Base-by-base conservation (phyloP, 2,113 vertebrate genomes). In the Gadus chalcogrammus region DNA sequence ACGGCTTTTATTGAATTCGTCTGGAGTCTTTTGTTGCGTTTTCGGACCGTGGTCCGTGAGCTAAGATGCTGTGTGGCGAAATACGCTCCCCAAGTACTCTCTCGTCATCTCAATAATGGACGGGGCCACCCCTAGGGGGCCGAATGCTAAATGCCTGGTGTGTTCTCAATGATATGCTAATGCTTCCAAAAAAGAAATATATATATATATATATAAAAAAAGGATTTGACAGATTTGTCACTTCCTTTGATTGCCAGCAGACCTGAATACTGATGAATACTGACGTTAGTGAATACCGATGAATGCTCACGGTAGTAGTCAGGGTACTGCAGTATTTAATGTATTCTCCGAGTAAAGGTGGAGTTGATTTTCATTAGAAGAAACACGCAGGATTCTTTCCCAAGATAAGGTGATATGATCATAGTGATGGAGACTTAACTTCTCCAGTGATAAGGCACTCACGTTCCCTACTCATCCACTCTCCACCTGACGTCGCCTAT, bases 1-100 rank as follows among this genome's bases (percentile, higher is more conserved):
- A 76, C 74, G 63, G 80, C 61, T 83, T 82, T 88, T 71, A 85
- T 80, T 85, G 82, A 89, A 86, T 88, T 80, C 79, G 78, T 86
- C 87, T 84, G 66, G 69, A 68, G 20, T 69, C 64, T 72, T 68
- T 81, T 67, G 72, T 68, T 35, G 75, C 82, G 74, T 83, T 88
- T 82, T 58, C 77, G 87, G 81, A 82, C 79, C 84, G 71, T 74
- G 81, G 75, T 78, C 79, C 71, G 72, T 71, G 71, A 77, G 64
- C 74, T 79, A 80, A 83, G 72, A 77, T 77, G 78, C 9, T 9
- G 76, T 77, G 76, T 72, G 73, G 71, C 84, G 86, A 87, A 87
- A 88, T 79, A 70, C 82, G 81, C 88, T 82, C 76, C 83, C 85
- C 74, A 84, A 65, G 74, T 70, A 24, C 24, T 24, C 24, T 24